Percentiles rank a stretch among this genome's conserved stretches.
These are phyloP conservation scores for Whitmania pigra DNA, from an alignment of 1,140 invertebrate genomes.

Conservation along the genomic window DNA sequence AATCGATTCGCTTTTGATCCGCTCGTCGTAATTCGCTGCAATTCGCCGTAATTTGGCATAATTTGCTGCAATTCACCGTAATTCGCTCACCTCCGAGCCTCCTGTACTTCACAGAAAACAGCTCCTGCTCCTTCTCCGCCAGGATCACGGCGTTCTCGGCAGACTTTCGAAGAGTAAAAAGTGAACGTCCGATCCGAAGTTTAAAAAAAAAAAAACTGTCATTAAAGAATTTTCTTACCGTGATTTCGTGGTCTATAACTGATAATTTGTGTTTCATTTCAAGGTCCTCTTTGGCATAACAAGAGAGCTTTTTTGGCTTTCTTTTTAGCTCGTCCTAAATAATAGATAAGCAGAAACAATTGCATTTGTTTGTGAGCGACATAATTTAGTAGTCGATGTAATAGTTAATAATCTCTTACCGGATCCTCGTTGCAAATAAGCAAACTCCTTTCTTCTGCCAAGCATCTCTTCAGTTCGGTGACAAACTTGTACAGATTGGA, in stretches of 20 bases:
- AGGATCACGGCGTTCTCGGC: neutral
- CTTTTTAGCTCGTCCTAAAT: constrained; percentile 9
- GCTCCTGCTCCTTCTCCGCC: constrained; percentile 4
- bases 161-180: neutral
- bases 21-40: neutral
- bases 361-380: neutral
- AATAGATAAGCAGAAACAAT: neutral
- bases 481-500: constrained; percentile 9
- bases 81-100: neutral
- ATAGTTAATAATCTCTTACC: neutral
- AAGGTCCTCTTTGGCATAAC: constrained; percentile 5
- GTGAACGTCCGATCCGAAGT: no score
- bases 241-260: constrained; percentile 1
- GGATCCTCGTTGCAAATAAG: neutral
- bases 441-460: constrained; percentile 7
- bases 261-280: constrained; percentile 8
- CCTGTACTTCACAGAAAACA: constrained; percentile 2
- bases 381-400: neutral
- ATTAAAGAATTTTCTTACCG: neutral
- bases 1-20: neutral
- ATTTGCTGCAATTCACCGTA: neutral
- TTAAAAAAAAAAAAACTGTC: no score
- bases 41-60: neutral
- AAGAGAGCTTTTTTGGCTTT: constrained; percentile 6
- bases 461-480: constrained; percentile 8